Evolutionary conservation across 2,797 vertebrate species (phyloP).

Genomic region (Sebastes glaucus): DNA sequence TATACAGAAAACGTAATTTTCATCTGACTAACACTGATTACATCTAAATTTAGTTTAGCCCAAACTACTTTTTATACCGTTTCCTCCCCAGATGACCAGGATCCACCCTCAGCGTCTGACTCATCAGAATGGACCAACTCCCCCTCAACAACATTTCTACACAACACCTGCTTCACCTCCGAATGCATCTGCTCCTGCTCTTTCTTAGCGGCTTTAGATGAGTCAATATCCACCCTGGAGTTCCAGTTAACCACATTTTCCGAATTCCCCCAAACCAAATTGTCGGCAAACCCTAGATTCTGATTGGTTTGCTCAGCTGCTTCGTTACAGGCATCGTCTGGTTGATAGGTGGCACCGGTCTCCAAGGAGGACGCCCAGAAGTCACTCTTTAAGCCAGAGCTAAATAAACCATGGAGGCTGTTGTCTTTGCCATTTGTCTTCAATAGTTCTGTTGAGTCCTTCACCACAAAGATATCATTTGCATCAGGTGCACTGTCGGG

Average conservation of each 20-base stretch:
- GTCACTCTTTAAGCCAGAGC: constrained; percentile 57
- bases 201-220: constrained; percentile 16
- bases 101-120: constrained; percentile 75
- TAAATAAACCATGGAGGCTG: constrained; percentile 44
- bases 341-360: constrained; percentile 64
- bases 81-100: constrained; percentile 82
- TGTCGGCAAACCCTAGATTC: constrained; percentile 52
- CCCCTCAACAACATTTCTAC: constrained; percentile 45
- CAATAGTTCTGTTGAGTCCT: constrained; percentile 36
- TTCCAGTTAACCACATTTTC: constrained; percentile 57
- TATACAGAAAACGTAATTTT: background rate
- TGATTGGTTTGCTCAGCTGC: constrained; percentile 44
- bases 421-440: constrained; percentile 57
- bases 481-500: constrained; percentile 17
- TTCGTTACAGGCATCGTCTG: constrained; percentile 30
- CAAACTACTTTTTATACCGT: background rate
- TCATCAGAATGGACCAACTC: constrained; percentile 72
- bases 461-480: constrained; percentile 41
- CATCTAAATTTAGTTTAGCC: constrained; percentile 3
- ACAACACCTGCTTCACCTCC: constrained; percentile 42
- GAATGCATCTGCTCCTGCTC: constrained; percentile 34
- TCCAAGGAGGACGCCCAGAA: constrained; percentile 72
- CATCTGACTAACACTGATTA: background rate
- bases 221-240: constrained; percentile 32
- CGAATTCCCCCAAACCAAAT: constrained; percentile 43